Conservation (phyloP, 2,888 invertebrate genomes). For the Heteromurus nitidus region DNA sequence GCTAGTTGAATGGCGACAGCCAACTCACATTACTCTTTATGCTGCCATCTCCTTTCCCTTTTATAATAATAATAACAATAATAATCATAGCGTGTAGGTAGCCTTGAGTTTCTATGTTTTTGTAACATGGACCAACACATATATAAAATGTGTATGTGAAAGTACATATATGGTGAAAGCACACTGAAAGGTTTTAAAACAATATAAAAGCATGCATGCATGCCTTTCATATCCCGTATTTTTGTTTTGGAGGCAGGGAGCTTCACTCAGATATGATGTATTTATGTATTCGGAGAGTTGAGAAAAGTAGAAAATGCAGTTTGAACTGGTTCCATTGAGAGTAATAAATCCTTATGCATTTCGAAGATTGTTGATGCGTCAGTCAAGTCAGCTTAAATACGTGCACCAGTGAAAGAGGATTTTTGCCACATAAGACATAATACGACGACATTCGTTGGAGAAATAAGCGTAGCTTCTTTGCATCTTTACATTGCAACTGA, state of each 20-base stretch:
- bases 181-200: neutral
- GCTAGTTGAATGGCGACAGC: conserved; percentile 16
- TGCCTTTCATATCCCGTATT: too few relatives aligned
- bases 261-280: too few relatives aligned
- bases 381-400: too few relatives aligned
- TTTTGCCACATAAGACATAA: too few relatives aligned
- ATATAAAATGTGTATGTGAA: neutral
- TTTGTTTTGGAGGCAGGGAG: too few relatives aligned
- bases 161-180: neutral
- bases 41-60: conserved; percentile 53
- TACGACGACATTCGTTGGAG: too few relatives aligned
- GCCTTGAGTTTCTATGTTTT: neutral
- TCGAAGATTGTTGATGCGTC: conserved; percentile 25
- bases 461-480: too few relatives aligned
- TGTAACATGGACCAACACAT: too few relatives aligned
- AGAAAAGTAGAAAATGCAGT: conserved; percentile 48
- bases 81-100: conserved; percentile 36
- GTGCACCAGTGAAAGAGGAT: too few relatives aligned
- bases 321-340: conserved; percentile 55
- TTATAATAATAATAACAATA: conserved; percentile 37
- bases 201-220: neutral
- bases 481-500: too few relatives aligned
- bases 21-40: conserved; percentile 58
- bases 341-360: conserved; percentile 58
- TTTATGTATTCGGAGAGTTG: neutral